Percentiles rank a stretch among this genome's conserved stretches.
Evolutionary conservation across 2,888 invertebrate species (phyloP).

Genomic region (Lomographa bimaculata): DNA sequence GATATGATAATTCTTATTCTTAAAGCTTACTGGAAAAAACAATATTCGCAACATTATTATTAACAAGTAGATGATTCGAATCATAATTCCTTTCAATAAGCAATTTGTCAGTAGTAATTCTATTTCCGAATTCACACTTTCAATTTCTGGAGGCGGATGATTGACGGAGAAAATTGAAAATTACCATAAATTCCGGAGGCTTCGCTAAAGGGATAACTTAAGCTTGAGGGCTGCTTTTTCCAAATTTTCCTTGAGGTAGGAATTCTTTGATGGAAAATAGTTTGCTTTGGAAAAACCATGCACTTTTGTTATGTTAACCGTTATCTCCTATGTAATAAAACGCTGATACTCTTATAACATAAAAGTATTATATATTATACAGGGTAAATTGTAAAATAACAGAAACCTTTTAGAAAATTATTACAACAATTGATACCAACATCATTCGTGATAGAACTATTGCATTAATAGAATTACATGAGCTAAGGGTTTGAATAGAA

Average conservation of each 20-base stretch:
- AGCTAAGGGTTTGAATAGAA: too few species aligned
- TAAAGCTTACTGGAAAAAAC: too few species aligned
- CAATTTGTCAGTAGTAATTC: conserved; percentile 33
- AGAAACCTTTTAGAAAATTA: too few species aligned
- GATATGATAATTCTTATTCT: too few species aligned
- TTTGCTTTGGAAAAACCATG: neutral
- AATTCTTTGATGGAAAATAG: conserved; percentile 40
- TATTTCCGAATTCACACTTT: conserved; percentile 41
- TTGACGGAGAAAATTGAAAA: conserved; percentile 43
- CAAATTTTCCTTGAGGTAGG: conserved; percentile 50
- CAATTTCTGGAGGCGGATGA: conserved; percentile 42
- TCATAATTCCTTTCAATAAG: conserved; percentile 20
- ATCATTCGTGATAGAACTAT: too few species aligned
- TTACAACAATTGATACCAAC: too few species aligned
- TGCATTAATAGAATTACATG: too few species aligned
- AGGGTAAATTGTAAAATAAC: too few species aligned
- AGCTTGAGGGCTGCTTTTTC: conserved; percentile 44
- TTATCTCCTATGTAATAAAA: too few species aligned
- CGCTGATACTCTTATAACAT: too few species aligned
- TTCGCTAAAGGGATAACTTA: conserved; percentile 52
- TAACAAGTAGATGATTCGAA: neutral
- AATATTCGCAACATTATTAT: neutral
- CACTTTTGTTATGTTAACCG: conserved; percentile 1
- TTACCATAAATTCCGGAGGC: conserved; percentile 47
- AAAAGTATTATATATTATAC: too few species aligned